Evolutionary conservation across 1,140 invertebrate species (phyloP).

Genomic region (Mylabris phalerata): DNA sequence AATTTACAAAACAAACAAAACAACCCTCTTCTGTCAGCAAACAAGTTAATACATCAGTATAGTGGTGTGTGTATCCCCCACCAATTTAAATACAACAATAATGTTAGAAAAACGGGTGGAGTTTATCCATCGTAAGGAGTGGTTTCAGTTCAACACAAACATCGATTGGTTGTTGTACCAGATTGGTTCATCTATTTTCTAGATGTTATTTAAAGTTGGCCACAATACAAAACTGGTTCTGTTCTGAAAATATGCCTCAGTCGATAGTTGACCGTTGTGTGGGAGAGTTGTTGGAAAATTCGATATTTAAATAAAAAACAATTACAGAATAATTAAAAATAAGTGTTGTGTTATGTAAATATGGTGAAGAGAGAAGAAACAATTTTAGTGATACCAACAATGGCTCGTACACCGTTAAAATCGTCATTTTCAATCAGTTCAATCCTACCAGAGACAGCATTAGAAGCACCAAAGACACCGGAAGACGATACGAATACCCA

Average conservation of each 20-base stretch:
- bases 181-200: slow-evolving; percentile 5
- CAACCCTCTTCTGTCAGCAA: slow-evolving; percentile 23
- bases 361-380: slow-evolving; percentile 53
- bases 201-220: slow-evolving; percentile 4
- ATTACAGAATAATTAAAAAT: background rate
- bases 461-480: slow-evolving; percentile 40
- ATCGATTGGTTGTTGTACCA: background rate
- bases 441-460: slow-evolving; percentile 57
- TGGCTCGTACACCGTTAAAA: slow-evolving; percentile 53
- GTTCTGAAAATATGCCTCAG: slow-evolving; percentile 3
- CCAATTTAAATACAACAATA: background rate
- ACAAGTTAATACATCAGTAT: slow-evolving; percentile 23
- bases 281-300: background rate
- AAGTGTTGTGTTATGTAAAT: slow-evolving; percentile 21
- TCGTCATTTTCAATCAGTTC: slow-evolving; percentile 66
- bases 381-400: slow-evolving; percentile 46
- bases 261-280: slow-evolving; percentile 1
- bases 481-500: slow-evolving; percentile 26
- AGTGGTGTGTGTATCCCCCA: slow-evolving; percentile 3
- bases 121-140: slow-evolving; percentile 3
- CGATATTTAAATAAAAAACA: background rate
- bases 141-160: background rate
- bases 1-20: slow-evolving; percentile 33
- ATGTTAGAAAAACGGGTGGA: background rate
- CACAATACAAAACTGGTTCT: background rate